A percentile compares a stretch with the other conserved stretches of the same genome.
Evolutionary conservation across 2,797 vertebrate genomes (phyloP).

Genomic region (Pseudopleuronectes americanus): DNA sequence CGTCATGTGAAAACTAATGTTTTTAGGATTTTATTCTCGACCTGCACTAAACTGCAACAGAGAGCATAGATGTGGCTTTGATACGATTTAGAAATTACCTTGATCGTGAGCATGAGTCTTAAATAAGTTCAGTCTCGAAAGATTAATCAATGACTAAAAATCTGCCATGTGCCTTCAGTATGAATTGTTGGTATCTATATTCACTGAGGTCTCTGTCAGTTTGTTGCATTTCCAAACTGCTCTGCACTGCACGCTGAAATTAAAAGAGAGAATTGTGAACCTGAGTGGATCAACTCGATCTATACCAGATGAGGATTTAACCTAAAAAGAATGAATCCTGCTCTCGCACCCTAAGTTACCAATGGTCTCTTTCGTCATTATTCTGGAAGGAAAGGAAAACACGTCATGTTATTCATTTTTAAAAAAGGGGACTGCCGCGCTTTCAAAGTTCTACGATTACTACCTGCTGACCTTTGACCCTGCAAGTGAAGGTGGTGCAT

Average conservation of each 20-base stretch:
- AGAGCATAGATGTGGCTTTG: background rate
- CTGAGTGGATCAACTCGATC: constrained; percentile 11
- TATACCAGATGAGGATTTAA: constrained; percentile 28
- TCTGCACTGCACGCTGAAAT: background rate
- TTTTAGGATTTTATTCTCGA: constrained; percentile 16
- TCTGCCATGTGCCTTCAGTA: background rate
- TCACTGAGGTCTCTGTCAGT: constrained; percentile 1
- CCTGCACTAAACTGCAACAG: background rate
- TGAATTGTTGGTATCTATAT: background rate
- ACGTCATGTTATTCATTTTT: background rate
- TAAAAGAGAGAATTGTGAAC: constrained; percentile 3
- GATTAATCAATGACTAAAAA: background rate
- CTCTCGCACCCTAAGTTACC: constrained; percentile 42
- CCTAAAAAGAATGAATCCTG: constrained; percentile 9
- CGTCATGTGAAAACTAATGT: constrained; percentile 27
- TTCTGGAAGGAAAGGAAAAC: constrained; percentile 12
- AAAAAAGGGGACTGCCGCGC: background rate
- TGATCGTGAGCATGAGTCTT: constrained; percentile 1
- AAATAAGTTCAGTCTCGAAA: background rate
- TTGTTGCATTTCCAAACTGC: background rate
- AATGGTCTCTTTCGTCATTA: constrained; percentile 8
- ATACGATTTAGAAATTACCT: background rate
- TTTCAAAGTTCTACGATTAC: background rate
- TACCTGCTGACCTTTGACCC: constrained; percentile 28
- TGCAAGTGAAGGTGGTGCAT: constrained; percentile 19